Evolutionary conservation across 2,797 vertebrate genomes (phyloP).

Genomic region (Eremophila alpestris): DNA sequence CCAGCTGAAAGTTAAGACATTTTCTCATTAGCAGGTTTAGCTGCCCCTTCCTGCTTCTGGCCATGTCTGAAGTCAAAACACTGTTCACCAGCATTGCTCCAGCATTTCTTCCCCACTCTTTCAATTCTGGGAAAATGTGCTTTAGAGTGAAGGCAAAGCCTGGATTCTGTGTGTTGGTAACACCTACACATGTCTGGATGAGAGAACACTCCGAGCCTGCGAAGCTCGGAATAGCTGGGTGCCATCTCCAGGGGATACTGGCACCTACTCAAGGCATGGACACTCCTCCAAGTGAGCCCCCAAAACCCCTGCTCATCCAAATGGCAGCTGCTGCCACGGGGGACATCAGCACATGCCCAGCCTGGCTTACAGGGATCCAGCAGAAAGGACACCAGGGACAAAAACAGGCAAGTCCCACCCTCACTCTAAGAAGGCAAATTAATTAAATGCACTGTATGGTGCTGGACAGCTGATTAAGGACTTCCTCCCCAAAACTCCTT

Average conservation of each 20-base stretch:
- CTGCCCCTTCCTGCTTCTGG: neutral
- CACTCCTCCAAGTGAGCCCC: neutral
- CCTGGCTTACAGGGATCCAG: neutral
- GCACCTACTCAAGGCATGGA: neutral
- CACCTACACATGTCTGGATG: conserved; percentile 53
- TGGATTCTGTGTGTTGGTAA: neutral
- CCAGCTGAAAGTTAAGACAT: neutral
- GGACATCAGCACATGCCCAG: rapidly evolving
- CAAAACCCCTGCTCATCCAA: neutral
- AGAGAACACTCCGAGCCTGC: conserved; percentile 54
- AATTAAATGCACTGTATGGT: neutral
- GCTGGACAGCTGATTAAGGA: neutral
- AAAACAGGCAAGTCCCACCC: neutral
- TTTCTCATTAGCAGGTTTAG: neutral
- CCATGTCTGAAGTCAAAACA: neutral
- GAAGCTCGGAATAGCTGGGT: conserved; percentile 9
- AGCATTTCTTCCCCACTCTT: neutral
- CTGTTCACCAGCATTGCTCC: neutral
- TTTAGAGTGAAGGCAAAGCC: neutral
- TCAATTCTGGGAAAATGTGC: neutral
- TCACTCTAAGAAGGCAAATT: neutral
- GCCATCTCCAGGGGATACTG: conserved; percentile 48
- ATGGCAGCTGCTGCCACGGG: neutral
- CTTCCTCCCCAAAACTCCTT: neutral
- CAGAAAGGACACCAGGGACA: neutral